phyloP scores from a whole-genome alignment of 2,888 invertebrate genomes.

The Isoperla grammatica region DNA sequence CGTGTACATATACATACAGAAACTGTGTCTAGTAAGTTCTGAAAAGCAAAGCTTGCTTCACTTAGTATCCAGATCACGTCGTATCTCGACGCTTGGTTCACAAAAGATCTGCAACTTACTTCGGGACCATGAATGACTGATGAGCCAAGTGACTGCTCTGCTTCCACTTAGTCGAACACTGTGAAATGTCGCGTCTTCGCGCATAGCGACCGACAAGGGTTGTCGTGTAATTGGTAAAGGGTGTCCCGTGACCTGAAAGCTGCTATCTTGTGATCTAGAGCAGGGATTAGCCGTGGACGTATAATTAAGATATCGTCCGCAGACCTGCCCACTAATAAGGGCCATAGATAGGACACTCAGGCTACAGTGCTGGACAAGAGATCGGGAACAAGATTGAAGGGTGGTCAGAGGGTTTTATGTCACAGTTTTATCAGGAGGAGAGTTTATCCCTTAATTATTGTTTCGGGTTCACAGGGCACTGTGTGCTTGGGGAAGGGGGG shows the following conservation, averaged over 20 bases:
- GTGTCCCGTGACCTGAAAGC: not conserved
- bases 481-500: too few species aligned
- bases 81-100: not conserved
- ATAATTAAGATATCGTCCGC: conserved; percentile 12
- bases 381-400: too few species aligned
- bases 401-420: too few species aligned
- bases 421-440: too few species aligned
- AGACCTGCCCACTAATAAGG: too few species aligned
- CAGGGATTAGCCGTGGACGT: not conserved
- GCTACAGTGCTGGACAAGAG: too few species aligned
- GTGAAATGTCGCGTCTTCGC: not conserved
- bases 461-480: too few species aligned
- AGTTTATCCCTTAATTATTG: too few species aligned
- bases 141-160: not conserved
- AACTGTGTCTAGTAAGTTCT: not conserved
- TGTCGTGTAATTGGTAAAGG: conserved; percentile 4
- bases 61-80: not conserved
- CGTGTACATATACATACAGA: not conserved
- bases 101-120: too few species aligned
- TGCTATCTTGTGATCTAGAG: not conserved
- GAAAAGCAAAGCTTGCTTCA: not conserved
- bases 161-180: not conserved
- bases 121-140: too few species aligned
- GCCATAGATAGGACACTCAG: too few species aligned
- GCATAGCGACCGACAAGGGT: not conserved